These are phyloP conservation scores for Theretra japonica DNA, from an alignment of 2,888 invertebrate genomes.

Conservation along the genomic window DNA sequence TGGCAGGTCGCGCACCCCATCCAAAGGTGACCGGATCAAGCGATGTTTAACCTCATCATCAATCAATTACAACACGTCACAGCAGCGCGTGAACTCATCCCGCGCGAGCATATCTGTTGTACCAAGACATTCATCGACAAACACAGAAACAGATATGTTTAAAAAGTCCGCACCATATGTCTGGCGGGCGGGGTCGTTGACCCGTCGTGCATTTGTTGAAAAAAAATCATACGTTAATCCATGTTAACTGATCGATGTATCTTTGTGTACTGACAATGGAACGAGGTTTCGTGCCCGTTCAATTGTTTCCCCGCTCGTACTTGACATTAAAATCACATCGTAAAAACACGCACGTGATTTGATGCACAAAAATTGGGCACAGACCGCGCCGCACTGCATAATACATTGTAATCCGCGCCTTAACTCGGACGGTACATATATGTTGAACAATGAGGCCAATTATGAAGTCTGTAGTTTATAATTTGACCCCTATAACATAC, in stretches of 20 bases:
- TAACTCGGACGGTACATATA: slow-evolving; percentile 32
- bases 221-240: slow-evolving; percentile 29
- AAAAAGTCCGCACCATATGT: slow-evolving; percentile 43
- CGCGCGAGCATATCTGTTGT: slow-evolving; percentile 5
- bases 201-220: slow-evolving; percentile 31
- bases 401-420: slow-evolving; percentile 30
- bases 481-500: slow-evolving; percentile 25
- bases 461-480: slow-evolving; percentile 23
- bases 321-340: slow-evolving; percentile 54
- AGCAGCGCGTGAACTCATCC: background rate
- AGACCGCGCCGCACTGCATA: slow-evolving; percentile 37
- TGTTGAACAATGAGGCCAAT: slow-evolving; percentile 36
- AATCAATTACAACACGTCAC: slow-evolving; percentile 17
- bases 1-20: slow-evolving; percentile 22
- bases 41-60: slow-evolving; percentile 8
- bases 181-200: slow-evolving; percentile 40
- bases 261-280: slow-evolving; percentile 17
- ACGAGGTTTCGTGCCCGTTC: slow-evolving; percentile 42
- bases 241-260: slow-evolving; percentile 52
- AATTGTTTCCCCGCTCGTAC: slow-evolving; percentile 56
- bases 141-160: slow-evolving; percentile 37
- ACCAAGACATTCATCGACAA: slow-evolving; percentile 14
- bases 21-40: slow-evolving; percentile 20
- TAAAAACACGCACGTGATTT: slow-evolving; percentile 47
- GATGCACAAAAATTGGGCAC: slow-evolving; percentile 50